Base-by-base conservation (phyloP, 2,888 invertebrate genomes). In the Odontothrips loti region DNA sequence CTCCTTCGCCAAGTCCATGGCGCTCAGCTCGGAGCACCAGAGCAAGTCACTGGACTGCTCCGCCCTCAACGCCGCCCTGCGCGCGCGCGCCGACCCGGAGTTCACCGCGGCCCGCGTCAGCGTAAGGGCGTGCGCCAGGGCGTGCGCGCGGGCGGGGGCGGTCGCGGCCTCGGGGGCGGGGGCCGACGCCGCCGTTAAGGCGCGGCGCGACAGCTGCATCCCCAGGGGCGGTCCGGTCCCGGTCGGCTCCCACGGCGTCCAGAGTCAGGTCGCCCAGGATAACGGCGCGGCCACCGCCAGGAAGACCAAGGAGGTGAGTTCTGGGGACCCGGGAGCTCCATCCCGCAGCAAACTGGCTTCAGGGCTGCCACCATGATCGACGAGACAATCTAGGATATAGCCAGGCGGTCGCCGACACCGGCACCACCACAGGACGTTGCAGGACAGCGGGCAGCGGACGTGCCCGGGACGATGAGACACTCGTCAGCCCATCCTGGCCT, bases 1-100 rank as follows among this genome's bases (percentile, higher is more conserved):
- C 80, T 84, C 84, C 11, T 85, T 85, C 82, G 85, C 85, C 8
- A 83, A 84, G 47, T 84, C 84, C 51, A 84, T 85, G 85, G 84
- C 84, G 9, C 83, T 84, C 81, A 82, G 81, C 29, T 82, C 83
- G n/a, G 78, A 78, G 68, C 82, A 82, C 47, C 83, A 83, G 58
- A 84, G 84, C 79, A 84, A 84, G 79, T 84, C 84, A 27, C 79
- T 84, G 78, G 84, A 84, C 80, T 84, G 68, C 27, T 75, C 68
- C 23, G 68, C 68, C 27, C 68, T 75, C 6, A 75, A 75, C 68
- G 68, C 68, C 23, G 23, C 68, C 23, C 68, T 75, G 68, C 68
- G 68, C 68, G 68, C 68, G 68, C 68, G 68, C 27, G 68, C 68
- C 27, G 68, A 75, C 27, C 23, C 68, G 68, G 68, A 75, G 68